These are phyloP conservation scores for Sebastes glaucus DNA, from an alignment of 2,797 vertebrate genomes.

Conservation along the genomic window DNA sequence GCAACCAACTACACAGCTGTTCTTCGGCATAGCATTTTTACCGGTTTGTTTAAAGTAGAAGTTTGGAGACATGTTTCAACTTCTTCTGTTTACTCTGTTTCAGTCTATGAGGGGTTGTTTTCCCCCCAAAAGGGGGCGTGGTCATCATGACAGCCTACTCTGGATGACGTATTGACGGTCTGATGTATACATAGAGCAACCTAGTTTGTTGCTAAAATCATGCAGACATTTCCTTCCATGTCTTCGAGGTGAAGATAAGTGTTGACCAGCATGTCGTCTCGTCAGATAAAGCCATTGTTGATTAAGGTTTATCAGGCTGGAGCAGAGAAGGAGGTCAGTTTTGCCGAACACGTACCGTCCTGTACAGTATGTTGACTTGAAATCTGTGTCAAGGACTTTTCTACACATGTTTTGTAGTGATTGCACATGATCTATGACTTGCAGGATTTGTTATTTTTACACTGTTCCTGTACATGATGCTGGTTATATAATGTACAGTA, in stretches of 20 bases:
- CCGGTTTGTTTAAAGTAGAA: too few relatives aligned
- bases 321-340: neutral
- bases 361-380: neutral
- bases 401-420: neutral
- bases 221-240: conserved; percentile 22
- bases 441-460: neutral
- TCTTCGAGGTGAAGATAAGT: conserved; percentile 18
- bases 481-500: neutral
- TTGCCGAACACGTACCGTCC: neutral
- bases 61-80: too few relatives aligned
- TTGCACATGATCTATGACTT: neutral
- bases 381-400: conserved; percentile 2
- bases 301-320: neutral
- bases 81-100: too few relatives aligned
- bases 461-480: accelerated
- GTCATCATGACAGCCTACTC: too few relatives aligned
- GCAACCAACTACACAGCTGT: too few relatives aligned
- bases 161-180: too few relatives aligned
- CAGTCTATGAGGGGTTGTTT: too few relatives aligned
- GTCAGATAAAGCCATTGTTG: conserved; percentile 26
- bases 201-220: neutral
- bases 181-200: neutral
- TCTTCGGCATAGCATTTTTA: too few relatives aligned
- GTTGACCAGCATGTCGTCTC: neutral
- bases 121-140: too few relatives aligned